Percentiles rank a stretch among this genome's conserved stretches.
These are phyloP conservation scores for Bombus terrestris DNA, from an alignment of 1,140 invertebrate genomes.

Conservation along the genomic window DNA sequence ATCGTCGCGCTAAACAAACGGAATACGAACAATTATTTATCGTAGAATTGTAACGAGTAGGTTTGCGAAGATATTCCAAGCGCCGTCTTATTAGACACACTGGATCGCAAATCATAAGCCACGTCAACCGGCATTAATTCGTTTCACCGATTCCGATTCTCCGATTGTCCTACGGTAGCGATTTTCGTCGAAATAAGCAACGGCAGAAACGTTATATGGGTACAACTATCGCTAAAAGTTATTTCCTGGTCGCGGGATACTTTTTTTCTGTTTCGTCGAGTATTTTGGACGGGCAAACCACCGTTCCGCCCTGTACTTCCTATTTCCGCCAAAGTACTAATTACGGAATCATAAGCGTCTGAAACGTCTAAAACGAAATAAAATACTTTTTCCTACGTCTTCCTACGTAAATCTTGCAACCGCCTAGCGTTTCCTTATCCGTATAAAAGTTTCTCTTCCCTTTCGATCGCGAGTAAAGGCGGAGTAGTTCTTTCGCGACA, in stretches of 20 bases:
- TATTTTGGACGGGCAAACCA: neutral
- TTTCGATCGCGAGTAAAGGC: too few species aligned
- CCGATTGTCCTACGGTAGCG: neutral
- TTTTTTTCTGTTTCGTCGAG: neutral
- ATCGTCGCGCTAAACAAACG: too few species aligned
- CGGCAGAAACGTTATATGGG: constrained; percentile 2
- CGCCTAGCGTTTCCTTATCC: too few species aligned
- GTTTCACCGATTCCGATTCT: neutral
- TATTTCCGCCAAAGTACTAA: neutral
- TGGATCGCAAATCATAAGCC: neutral
- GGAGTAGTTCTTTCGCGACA: too few species aligned
- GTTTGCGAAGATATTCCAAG: neutral
- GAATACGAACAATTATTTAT: too few species aligned
- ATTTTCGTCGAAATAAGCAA: constrained; percentile 6
- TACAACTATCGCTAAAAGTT: neutral
- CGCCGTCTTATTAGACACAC: too few species aligned
- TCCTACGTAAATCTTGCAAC: too few species aligned
- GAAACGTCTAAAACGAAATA: neutral
- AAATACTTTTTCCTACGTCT: neutral
- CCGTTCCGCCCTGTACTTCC: too few species aligned
- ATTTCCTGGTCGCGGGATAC: neutral
- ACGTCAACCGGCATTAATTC: neutral
- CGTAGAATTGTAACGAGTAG: too few species aligned
- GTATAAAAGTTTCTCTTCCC: too few species aligned
- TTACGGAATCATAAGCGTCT: neutral